Percentiles rank a stretch among this genome's conserved stretches.
These are phyloP conservation scores for Alligator sinensis DNA, from an alignment of 2,113 vertebrate genomes.

Conservation along the genomic window DNA sequence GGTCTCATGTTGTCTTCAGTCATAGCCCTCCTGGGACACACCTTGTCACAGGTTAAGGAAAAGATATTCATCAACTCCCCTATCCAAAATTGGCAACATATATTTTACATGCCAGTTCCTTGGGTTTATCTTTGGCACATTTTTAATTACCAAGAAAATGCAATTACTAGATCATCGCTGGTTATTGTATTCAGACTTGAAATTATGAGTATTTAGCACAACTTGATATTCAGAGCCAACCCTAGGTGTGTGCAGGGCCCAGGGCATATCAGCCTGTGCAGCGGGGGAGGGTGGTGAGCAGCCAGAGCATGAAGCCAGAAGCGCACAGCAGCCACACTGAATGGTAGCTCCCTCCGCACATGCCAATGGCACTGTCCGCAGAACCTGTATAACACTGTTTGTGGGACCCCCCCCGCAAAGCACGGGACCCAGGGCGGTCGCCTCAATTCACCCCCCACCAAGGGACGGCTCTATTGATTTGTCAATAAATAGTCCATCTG, in stretches of 20 bases:
- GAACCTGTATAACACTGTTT: too few relatives aligned
- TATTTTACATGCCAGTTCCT: fast-evolving
- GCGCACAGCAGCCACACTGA: too few relatives aligned
- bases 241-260: too few relatives aligned
- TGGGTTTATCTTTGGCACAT: not conserved
- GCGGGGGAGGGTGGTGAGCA: too few relatives aligned
- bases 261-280: too few relatives aligned
- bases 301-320: too few relatives aligned
- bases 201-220: not conserved
- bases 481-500: not conserved
- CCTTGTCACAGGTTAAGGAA: not conserved
- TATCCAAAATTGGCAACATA: not conserved
- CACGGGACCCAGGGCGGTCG: too few relatives aligned
- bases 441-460: too few relatives aligned
- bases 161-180: not conserved
- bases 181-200: not conserved
- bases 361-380: too few relatives aligned
- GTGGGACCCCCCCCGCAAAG: too few relatives aligned
- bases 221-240: not conserved
- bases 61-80: not conserved
- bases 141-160: not conserved
- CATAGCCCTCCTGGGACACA: not conserved
- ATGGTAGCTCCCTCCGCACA: too few relatives aligned
- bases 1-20: not conserved
- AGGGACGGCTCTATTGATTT: too few relatives aligned